These are phyloP conservation scores for Napeogenes inachia DNA, from an alignment of 2,888 invertebrate genomes.

Conservation along the genomic window DNA sequence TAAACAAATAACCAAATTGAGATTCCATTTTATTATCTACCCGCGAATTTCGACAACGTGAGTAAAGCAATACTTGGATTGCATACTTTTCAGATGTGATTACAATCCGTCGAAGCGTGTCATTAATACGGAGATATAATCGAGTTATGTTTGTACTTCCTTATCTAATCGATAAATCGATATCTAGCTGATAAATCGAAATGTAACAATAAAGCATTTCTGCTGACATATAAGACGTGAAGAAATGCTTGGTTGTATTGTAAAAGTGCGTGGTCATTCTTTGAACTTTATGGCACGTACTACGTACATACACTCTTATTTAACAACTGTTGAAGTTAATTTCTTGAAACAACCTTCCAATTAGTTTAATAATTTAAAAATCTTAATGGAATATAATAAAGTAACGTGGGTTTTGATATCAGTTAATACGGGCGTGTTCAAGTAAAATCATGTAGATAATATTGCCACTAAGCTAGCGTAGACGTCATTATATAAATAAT, in stretches of 20 bases:
- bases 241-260: constrained; percentile 34
- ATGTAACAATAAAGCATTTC: constrained; percentile 18
- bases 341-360: too few species aligned
- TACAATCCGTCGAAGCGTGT: neutral
- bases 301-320: neutral
- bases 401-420: neutral
- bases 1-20: neutral
- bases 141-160: neutral
- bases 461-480: too few species aligned
- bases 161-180: constrained; percentile 21
- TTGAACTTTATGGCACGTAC: constrained; percentile 23
- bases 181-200: constrained; percentile 7
- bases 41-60: neutral
- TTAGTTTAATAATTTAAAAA: too few species aligned
- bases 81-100: neutral
- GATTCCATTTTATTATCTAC: neutral
- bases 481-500: too few species aligned
- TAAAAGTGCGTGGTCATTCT: constrained; percentile 16
- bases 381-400: too few species aligned
- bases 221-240: constrained; percentile 41
- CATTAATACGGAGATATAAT: neutral
- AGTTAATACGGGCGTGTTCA: too few species aligned
- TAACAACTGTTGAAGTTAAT: too few species aligned
- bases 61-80: neutral
- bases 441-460: too few species aligned